These are phyloP conservation scores for Mastomys natalensis DNA, from an alignment of 2,113 vertebrate genomes.

Conservation along the genomic window DNA sequence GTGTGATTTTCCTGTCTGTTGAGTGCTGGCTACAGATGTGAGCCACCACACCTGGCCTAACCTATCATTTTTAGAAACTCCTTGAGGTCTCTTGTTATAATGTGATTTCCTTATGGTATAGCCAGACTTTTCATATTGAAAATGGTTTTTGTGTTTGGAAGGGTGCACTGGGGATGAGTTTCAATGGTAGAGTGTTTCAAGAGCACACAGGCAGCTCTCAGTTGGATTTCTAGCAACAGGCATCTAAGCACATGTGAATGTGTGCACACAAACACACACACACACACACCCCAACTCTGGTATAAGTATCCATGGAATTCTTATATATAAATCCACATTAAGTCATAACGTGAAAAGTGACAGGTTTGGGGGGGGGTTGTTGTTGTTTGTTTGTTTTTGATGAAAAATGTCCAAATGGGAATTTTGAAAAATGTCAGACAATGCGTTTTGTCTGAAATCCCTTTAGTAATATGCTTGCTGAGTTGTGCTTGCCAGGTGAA, in stretches of 20 bases:
- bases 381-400: neutral
- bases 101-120: neutral
- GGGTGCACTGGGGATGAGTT: neutral
- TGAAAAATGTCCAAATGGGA: constrained; percentile 8
- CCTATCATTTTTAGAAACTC: neutral
- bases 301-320: neutral
- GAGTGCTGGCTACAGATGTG: neutral
- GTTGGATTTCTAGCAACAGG: neutral
- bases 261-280: neutral
- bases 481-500: neutral
- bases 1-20: neutral
- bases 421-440: constrained; percentile 7
- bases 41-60: neutral
- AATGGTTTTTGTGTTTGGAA: neutral
- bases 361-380: no score
- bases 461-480: constrained; percentile 28
- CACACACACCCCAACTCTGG: neutral
- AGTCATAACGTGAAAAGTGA: constrained; percentile 12
- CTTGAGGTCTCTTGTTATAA: neutral
- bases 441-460: constrained; percentile 30
- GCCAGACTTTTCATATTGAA: neutral
- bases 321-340: constrained; percentile 27
- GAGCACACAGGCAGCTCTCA: neutral
- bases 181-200: neutral
- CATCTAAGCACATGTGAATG: neutral